Evolutionary conservation across 2,888 invertebrate genomes (phyloP).

Genomic region (Heteropelma amictum): DNA sequence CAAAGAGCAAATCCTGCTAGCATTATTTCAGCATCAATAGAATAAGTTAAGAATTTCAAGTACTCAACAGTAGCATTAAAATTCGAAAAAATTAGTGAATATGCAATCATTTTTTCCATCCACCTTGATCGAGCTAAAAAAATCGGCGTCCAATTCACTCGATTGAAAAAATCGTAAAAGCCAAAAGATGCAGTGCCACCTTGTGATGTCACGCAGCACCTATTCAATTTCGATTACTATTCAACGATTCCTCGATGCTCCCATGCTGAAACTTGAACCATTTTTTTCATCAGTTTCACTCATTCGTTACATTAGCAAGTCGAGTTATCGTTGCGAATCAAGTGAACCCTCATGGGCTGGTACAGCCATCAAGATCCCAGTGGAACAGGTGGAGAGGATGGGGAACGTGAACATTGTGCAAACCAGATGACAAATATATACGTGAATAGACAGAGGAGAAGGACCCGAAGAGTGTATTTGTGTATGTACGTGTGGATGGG

Average conservation of each 20-base stretch:
- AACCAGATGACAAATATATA: neutral
- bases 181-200: too few species aligned
- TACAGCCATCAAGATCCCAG: conserved; percentile 28
- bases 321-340: conserved; percentile 54
- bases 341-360: conserved; percentile 30
- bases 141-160: neutral
- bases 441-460: conserved; percentile 43
- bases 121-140: neutral
- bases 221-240: conserved; percentile 28
- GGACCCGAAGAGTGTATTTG: neutral
- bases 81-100: too few species aligned
- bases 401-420: conserved; percentile 23
- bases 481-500: neutral
- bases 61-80: too few species aligned
- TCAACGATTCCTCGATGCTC: conserved; percentile 23
- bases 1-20: too few species aligned
- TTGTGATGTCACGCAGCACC: too few species aligned
- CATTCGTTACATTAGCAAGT: conserved; percentile 50
- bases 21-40: too few species aligned
- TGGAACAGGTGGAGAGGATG: conserved; percentile 1
- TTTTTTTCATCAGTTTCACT: neutral
- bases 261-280: neutral
- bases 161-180: neutral
- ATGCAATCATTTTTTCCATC: neutral
- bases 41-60: too few species aligned